Evolutionary conservation across 53 echinoderm and acorn worm genomes (phyloP).

Genomic region (Patiria pectinifera): DNA sequence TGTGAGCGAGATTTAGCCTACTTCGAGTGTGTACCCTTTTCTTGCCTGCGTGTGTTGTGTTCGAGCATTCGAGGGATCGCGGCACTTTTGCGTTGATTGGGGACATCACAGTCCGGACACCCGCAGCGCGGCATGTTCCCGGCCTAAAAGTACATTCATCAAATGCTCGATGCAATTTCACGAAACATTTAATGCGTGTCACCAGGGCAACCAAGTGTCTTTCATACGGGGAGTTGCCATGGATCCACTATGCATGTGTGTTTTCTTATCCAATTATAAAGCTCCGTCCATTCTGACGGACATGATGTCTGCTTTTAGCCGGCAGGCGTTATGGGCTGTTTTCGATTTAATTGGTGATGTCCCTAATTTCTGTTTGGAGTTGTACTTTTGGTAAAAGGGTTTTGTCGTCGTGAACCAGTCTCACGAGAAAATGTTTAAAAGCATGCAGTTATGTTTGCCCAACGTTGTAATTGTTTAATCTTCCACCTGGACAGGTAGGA

Average conservation of each 20-base stretch:
- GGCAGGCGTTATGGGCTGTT: too few relatives aligned
- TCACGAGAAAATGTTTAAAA: too few relatives aligned
- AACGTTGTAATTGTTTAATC: too few relatives aligned
- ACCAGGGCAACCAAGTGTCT: not conserved
- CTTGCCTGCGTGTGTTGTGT: not conserved
- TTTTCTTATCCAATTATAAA: too few relatives aligned
- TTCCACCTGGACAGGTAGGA: too few relatives aligned
- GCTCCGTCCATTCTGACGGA: too few relatives aligned
- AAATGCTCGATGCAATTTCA: not conserved
- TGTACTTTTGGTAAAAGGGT: too few relatives aligned
- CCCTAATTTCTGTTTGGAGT: too few relatives aligned
- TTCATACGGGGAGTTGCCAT: not conserved
- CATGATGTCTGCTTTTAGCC: too few relatives aligned
- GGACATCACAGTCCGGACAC: not conserved
- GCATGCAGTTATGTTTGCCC: too few relatives aligned
- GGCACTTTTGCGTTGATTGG: not conserved
- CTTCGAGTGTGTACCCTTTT: not conserved
- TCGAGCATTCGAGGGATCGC: not conserved
- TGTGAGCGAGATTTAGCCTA: constrained; percentile 7
- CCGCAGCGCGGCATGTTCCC: not conserved
- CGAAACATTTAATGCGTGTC: not conserved
- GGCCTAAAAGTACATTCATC: not conserved
- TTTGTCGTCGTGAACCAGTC: too few relatives aligned
- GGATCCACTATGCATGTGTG: not conserved
- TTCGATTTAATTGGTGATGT: too few relatives aligned